Evolutionary conservation across 53 echinoderm and acorn worm genomes (phyloP), one percentile per base, ranked within the genome.

Genomic region (Zoroaster sp.): DNA sequence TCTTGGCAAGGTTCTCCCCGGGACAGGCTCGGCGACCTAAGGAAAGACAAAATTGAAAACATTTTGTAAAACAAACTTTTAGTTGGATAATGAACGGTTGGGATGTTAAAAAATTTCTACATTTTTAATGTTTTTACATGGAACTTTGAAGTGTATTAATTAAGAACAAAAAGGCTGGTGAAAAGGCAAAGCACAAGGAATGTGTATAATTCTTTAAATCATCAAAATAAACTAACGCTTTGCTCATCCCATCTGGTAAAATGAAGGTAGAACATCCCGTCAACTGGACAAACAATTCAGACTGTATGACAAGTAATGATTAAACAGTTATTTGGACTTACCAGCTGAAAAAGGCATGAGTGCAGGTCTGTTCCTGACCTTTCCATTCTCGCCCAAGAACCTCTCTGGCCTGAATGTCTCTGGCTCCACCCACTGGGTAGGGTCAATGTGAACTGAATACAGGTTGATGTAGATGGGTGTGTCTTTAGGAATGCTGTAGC

Each of bases 261-360:
- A n/a, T n/a, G n/a, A n/a, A n/a, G n/a, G n/a, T n/a, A n/a, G n/a
- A n/a, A n/a, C n/a, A n/a, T n/a, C n/a, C n/a, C n/a, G 30, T 21
- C 5, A 54, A 23, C 5, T 54, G 55, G 55, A 23, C 55, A 59
- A 28, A 8, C 63, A n/a, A n/a, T n/a, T n/a, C n/a, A n/a, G 7
- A 10, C 7, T 12, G 21, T 23, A 6, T 67, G 20, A 30, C 18
- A 5, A 67, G 9, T 7, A 46, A 9, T 46, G 47, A 9, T n/a
- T 67, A 67, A 67, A 12, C 68, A 67, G 18, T 8, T 7, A 35
- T 6, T 32, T 11, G 45, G 33, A 67, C 94, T 59, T 88, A 99
- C 99, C 99, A 91, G 99, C 99, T 45, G 99, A 99, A 73, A 99
- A 99, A 18, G 99, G 93, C 99, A 99, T 96, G 10, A 99, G 96